These are phyloP conservation scores for Puma concolor DNA, from an alignment of 2,113 vertebrate genomes.

Conservation along the genomic window DNA sequence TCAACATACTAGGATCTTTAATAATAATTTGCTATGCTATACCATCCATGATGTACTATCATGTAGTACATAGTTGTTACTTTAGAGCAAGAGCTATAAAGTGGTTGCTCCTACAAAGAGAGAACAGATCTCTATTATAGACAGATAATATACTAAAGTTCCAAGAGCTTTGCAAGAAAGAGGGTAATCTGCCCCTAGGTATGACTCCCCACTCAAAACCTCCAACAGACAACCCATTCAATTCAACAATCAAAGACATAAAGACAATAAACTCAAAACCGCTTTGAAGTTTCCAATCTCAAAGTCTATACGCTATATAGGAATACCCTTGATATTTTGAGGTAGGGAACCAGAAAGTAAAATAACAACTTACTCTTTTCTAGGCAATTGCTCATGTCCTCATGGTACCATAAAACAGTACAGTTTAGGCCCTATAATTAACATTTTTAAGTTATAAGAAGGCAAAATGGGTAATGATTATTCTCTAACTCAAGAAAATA, in stretches of 20 bases:
- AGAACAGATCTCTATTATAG: neutral
- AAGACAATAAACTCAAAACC: neutral
- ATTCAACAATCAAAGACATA: neutral
- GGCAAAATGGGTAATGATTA: neutral
- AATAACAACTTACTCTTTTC: neutral
- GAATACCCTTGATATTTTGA: neutral
- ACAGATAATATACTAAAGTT: neutral
- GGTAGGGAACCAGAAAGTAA: neutral
- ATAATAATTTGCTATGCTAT: neutral
- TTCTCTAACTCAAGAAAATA: neutral
- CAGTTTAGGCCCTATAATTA: neutral
- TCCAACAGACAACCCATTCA: neutral
- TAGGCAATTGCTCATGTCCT: neutral
- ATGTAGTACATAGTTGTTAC: neutral
- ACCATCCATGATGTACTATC: neutral
- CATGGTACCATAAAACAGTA: neutral
- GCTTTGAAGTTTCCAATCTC: neutral
- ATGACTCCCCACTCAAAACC: neutral
- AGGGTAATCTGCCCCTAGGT: neutral
- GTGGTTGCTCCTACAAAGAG: neutral
- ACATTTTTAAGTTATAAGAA: constrained; percentile 13
- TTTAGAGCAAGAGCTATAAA: neutral
- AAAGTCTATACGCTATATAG: neutral
- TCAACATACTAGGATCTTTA: neutral
- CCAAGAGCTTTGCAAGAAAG: neutral